Evolutionary conservation across 2,797 vertebrate species (phyloP).

Genomic region (Odontamblyopus rebecca): DNA sequence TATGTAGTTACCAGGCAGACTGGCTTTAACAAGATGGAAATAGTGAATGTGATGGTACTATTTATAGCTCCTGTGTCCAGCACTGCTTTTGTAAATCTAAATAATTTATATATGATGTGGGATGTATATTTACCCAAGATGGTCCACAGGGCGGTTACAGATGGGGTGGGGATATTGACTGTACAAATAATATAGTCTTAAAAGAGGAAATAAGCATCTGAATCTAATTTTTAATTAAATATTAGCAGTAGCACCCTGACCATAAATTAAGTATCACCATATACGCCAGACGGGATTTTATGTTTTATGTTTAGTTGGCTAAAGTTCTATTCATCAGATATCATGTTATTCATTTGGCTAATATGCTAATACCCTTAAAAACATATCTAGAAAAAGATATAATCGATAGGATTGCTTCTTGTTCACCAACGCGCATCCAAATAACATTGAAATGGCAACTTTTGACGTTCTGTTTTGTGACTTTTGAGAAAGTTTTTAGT

Average conservation of each 20-base stretch:
- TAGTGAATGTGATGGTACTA: background rate
- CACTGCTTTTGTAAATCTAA: background rate
- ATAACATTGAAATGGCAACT: background rate
- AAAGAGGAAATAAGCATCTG: background rate
- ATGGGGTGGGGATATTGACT: background rate
- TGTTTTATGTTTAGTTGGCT: background rate
- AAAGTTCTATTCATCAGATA: background rate
- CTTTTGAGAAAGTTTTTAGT: background rate
- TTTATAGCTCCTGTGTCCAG: background rate
- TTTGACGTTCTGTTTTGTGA: too few species aligned
- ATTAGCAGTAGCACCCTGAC: too few species aligned
- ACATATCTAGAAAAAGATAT: background rate
- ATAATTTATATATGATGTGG: background rate
- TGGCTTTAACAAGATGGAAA: background rate
- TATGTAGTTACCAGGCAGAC: background rate
- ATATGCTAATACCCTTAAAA: background rate
- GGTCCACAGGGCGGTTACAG: background rate
- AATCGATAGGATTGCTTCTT: background rate
- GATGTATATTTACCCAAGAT: background rate
- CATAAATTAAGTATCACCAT: background rate
- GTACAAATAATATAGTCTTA: background rate
- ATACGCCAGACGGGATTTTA: background rate
- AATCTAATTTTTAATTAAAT: background rate
- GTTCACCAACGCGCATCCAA: background rate
- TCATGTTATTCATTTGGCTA: background rate